These are phyloP conservation scores for Chaenocephalus aceratus DNA, from an alignment of 2,113 vertebrate species.

Conservation along the genomic window DNA sequence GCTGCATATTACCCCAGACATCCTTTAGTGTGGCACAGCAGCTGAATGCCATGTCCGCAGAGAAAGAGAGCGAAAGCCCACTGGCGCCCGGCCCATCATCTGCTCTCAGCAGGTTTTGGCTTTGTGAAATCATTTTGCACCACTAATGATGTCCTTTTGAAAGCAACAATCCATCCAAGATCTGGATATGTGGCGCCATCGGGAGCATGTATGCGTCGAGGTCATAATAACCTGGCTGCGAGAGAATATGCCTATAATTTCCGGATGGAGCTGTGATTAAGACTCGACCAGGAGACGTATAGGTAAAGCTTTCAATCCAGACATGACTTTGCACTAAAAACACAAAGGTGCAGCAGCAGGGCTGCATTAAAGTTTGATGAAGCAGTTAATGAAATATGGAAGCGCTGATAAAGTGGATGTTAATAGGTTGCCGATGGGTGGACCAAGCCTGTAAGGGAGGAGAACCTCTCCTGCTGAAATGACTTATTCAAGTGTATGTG, in stretches of 20 bases:
- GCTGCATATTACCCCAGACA: slow-evolving; percentile 56
- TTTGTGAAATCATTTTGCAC: slow-evolving; percentile 48
- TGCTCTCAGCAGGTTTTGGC: slow-evolving; percentile 52
- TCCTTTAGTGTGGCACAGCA: slow-evolving; percentile 49
- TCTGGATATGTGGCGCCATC: slow-evolving; percentile 1
- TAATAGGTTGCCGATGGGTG: slow-evolving; percentile 69
- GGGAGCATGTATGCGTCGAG: background rate
- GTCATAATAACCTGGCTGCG: slow-evolving; percentile 4
- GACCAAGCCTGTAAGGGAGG: slow-evolving; percentile 41
- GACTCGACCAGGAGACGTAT: slow-evolving; percentile 3
- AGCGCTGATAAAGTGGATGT: slow-evolving; percentile 62
- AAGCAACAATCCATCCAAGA: slow-evolving; percentile 26
- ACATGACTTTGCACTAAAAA: slow-evolving; percentile 63
- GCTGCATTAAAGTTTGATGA: slow-evolving; percentile 69
- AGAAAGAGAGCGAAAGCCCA: slow-evolving; percentile 30
- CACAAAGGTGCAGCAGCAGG: slow-evolving; percentile 39
- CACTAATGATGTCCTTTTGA: slow-evolving; percentile 45
- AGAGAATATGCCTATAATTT: slow-evolving; percentile 6
- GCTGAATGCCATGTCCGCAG: slow-evolving; percentile 58
- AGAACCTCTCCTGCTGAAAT: slow-evolving; percentile 28
- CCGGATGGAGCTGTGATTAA: slow-evolving; percentile 1
- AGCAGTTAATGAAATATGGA: slow-evolving; percentile 74
- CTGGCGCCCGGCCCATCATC: slow-evolving; percentile 34
- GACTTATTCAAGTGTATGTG: background rate
- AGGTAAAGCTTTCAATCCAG: slow-evolving; percentile 42